Conservation (phyloP, 2,113 vertebrate genomes). For the Parus major region DNA sequence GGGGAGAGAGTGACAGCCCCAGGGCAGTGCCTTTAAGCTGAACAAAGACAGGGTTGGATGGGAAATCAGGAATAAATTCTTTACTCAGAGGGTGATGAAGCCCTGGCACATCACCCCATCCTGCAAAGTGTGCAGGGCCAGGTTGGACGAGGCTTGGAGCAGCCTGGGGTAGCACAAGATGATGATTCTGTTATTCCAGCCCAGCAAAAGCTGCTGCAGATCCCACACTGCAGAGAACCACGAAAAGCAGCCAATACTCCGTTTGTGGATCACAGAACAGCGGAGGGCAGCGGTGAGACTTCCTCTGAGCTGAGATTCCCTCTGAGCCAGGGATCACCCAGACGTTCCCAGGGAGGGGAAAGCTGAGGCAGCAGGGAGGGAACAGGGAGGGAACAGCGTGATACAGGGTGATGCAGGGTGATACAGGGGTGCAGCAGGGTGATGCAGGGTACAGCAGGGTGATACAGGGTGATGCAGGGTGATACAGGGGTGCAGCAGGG, state of each 20-base stretch:
- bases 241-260: not conserved
- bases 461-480: not conserved
- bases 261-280: rapidly evolving
- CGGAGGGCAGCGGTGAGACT: not conserved
- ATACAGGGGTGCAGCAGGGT: not conserved
- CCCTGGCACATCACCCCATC: not conserved
- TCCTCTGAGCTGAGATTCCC: not conserved
- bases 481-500: not conserved
- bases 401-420: not conserved
- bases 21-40: not conserved
- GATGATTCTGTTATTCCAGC: not conserved
- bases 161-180: not conserved
- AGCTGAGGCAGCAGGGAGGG: not conserved
- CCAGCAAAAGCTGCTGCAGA: not conserved
- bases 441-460: not conserved
- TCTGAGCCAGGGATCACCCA: not conserved
- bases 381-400: not conserved
- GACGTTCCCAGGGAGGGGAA: rapidly evolving
- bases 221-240: not conserved
- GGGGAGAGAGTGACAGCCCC: not conserved
- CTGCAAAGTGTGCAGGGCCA: not conserved
- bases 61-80: not conserved
- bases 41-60: not conserved
- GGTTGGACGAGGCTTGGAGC: rapidly evolving
- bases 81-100: not conserved